phyloP scores from a whole-genome alignment of 2,113 vertebrate genomes.

The Varanus komodoensis region DNA sequence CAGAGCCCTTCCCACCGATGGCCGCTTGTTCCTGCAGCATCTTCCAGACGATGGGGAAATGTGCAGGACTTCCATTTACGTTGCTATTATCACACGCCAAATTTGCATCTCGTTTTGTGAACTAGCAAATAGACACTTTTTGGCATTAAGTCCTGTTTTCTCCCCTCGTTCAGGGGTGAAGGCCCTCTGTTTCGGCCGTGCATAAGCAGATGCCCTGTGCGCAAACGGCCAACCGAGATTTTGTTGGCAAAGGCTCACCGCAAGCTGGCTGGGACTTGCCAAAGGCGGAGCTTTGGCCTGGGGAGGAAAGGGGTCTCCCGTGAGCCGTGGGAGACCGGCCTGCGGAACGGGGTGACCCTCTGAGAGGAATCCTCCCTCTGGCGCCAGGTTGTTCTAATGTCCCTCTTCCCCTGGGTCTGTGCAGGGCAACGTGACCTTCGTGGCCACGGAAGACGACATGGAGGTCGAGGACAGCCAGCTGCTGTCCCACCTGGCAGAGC shows the following conservation, averaged over 20 bases:
- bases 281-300: neutral
- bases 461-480: slow-evolving; percentile 59
- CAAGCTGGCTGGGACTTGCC: neutral
- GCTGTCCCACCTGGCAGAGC: slow-evolving; percentile 75
- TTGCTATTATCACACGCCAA: too few species aligned
- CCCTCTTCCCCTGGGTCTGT: accelerated
- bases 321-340: accelerated
- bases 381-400: neutral
- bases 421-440: slow-evolving; percentile 88
- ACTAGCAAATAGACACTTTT: too few species aligned
- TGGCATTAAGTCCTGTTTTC: too few species aligned
- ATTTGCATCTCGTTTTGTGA: too few species aligned
- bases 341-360: neutral
- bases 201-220: too few species aligned
- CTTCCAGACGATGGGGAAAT: too few species aligned
- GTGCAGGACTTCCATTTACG: too few species aligned
- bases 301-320: neutral
- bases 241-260: neutral
- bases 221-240: too few species aligned
- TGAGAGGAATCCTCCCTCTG: neutral
- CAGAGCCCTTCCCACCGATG: too few species aligned
- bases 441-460: slow-evolving; percentile 69
- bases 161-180: too few species aligned
- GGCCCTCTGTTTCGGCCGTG: too few species aligned
- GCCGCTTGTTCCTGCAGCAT: too few species aligned